Evolutionary conservation across 2,797 vertebrate species (phyloP).

Genomic region (Danio kyathit): DNA sequence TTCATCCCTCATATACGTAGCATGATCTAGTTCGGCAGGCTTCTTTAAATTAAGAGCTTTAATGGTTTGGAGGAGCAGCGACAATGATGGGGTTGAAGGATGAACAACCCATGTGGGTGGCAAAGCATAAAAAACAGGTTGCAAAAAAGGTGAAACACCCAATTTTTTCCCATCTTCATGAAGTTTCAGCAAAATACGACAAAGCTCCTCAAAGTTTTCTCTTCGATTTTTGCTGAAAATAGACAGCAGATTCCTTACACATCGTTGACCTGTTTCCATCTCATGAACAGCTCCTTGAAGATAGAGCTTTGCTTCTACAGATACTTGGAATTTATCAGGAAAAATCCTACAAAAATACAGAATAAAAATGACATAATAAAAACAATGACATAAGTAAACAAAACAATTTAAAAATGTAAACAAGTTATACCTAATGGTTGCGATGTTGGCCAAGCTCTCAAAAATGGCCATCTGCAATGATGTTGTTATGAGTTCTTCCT

Average conservation of each 20-base stretch:
- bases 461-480: slow-evolving; percentile 22
- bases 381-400: background rate
- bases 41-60: slow-evolving; percentile 18
- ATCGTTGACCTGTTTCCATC: slow-evolving; percentile 38
- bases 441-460: slow-evolving; percentile 43
- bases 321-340: background rate
- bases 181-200: slow-evolving; percentile 24
- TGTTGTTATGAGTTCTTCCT: background rate
- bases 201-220: slow-evolving; percentile 34
- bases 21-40: slow-evolving; percentile 5
- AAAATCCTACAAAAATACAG: background rate
- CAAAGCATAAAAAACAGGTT: slow-evolving; percentile 46
- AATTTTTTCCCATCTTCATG: slow-evolving; percentile 31
- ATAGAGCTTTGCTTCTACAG: slow-evolving; percentile 36
- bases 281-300: slow-evolving; percentile 49
- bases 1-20: background rate
- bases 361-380: background rate
- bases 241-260: slow-evolving; percentile 36
- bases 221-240: slow-evolving; percentile 21
- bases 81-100: slow-evolving; percentile 4
- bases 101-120: slow-evolving; percentile 41
- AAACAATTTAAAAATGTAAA: background rate
- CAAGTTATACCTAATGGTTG: slow-evolving; percentile 42
- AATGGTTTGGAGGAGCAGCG: slow-evolving; percentile 43
- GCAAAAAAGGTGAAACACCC: slow-evolving; percentile 17